phyloP scores from a whole-genome alignment of 2,888 invertebrate genomes.

The Drosophila maculinotata region DNA sequence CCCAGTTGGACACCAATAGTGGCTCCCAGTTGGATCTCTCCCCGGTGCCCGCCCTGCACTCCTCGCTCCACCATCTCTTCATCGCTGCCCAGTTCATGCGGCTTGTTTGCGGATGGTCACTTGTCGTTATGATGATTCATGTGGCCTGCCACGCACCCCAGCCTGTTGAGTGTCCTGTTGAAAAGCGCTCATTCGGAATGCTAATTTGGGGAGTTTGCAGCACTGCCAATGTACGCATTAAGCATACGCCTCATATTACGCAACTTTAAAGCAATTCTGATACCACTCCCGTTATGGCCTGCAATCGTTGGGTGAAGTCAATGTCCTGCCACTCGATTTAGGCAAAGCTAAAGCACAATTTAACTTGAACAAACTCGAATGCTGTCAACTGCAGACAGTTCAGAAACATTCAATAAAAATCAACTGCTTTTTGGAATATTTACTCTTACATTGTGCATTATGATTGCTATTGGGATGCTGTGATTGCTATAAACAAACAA shows the following conservation, averaged over 20 bases:
- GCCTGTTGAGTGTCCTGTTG: slow-evolving; percentile 54
- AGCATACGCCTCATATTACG: slow-evolving; percentile 37
- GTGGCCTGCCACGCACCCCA: slow-evolving; percentile 56
- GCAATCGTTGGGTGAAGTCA: slow-evolving; percentile 3
- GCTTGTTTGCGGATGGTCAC: slow-evolving; percentile 60
- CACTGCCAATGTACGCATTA: slow-evolving; percentile 14
- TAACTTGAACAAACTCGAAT: slow-evolving; percentile 11
- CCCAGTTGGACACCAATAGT: slow-evolving; percentile 39
- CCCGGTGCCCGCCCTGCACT: neutral
- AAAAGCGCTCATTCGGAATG: slow-evolving; percentile 62
- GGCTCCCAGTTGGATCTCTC: slow-evolving; percentile 2
- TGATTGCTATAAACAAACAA: no score
- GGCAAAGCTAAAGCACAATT: slow-evolving; percentile 28
- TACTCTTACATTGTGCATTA: slow-evolving; percentile 7
- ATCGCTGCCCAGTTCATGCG: slow-evolving; percentile 32
- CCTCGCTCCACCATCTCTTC: neutral
- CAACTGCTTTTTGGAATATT: slow-evolving; percentile 22
- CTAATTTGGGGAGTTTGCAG: slow-evolving; percentile 48
- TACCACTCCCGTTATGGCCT: neutral
- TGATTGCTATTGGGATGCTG: no score
- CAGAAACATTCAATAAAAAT: slow-evolving; percentile 18
- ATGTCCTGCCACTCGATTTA: slow-evolving; percentile 30
- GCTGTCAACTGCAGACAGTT: slow-evolving; percentile 44
- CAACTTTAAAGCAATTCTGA: slow-evolving; percentile 30
- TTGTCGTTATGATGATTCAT: slow-evolving; percentile 75